Conservation (phyloP, 2,113 vertebrate genomes). For the Morone saxatilis region DNA sequence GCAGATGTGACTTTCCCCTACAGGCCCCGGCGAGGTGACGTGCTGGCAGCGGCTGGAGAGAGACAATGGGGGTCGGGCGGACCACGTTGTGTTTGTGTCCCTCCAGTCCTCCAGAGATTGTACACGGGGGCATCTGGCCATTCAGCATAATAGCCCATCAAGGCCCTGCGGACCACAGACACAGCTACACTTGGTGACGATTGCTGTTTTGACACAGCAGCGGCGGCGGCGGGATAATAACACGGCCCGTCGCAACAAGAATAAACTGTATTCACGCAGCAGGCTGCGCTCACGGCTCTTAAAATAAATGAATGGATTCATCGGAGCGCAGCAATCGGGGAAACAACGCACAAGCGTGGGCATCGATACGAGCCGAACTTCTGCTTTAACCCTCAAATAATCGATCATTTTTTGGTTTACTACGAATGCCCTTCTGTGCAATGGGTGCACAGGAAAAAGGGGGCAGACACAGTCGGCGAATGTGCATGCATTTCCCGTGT, state of each 20-base stretch:
- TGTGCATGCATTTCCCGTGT: slow-evolving; percentile 58
- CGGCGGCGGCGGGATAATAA: slow-evolving; percentile 45
- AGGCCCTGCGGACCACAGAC: slow-evolving; percentile 59
- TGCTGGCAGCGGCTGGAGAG: slow-evolving; percentile 34
- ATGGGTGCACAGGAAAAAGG: slow-evolving; percentile 16
- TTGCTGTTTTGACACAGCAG: slow-evolving; percentile 54
- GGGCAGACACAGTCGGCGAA: slow-evolving; percentile 54
- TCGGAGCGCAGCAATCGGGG: slow-evolving; percentile 44
- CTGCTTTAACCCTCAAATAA: slow-evolving; percentile 23
- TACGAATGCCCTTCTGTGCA: not conserved
- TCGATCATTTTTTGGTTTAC: slow-evolving; percentile 19
- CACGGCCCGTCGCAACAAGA: slow-evolving; percentile 40
- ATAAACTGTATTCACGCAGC: slow-evolving; percentile 53
- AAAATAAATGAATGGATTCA: slow-evolving; percentile 66
- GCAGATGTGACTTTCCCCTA: not conserved
- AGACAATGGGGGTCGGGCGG: slow-evolving; percentile 73
- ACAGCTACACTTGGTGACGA: slow-evolving; percentile 59
- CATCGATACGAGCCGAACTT: slow-evolving; percentile 47
- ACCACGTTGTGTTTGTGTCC: slow-evolving; percentile 78
- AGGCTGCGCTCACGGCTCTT: slow-evolving; percentile 42
- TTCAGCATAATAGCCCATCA: slow-evolving; percentile 52
- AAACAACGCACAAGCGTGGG: slow-evolving; percentile 51
- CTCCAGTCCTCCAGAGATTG: slow-evolving; percentile 36
- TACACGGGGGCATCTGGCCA: slow-evolving; percentile 43
- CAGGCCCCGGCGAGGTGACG: slow-evolving; percentile 44